Conservation (phyloP, 2,797 vertebrate species). For the Crocidura indochinensis region DNA sequence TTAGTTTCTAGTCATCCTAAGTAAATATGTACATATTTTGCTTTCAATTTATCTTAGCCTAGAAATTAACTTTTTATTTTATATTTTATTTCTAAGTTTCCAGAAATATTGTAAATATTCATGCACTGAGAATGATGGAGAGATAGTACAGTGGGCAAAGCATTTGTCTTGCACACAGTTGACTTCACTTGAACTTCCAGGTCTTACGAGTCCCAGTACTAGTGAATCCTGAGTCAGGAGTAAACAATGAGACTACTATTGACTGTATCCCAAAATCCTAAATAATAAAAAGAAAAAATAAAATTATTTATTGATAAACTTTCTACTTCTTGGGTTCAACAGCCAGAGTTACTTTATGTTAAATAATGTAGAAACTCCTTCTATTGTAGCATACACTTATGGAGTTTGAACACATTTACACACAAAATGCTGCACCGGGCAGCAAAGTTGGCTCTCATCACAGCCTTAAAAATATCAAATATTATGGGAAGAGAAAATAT, state of each 20-base stretch:
- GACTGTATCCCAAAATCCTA: too few relatives aligned
- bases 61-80: slow-evolving; percentile 34
- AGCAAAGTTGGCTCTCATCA: not conserved
- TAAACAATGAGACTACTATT: too few relatives aligned
- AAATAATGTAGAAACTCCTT: not conserved
- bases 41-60: slow-evolving; percentile 21
- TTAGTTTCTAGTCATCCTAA: not conserved
- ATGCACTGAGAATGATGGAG: too few relatives aligned
- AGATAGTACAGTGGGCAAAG: too few relatives aligned
- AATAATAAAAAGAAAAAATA: too few relatives aligned
- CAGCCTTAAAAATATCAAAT: not conserved
- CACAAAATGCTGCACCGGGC: not conserved
- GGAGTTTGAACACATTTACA: not conserved
- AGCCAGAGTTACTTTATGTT: not conserved
- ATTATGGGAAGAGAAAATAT: not conserved
- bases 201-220: too few relatives aligned
- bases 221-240: too few relatives aligned
- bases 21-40: not conserved
- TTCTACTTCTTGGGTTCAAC: not conserved
- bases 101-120: slow-evolving; percentile 29
- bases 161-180: too few relatives aligned
- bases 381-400: not conserved
- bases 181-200: too few relatives aligned
- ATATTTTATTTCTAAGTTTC: slow-evolving; percentile 46
- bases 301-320: not conserved